phyloP scores from a whole-genome alignment of 2,888 invertebrate species.

The Drosophila birchii region DNA sequence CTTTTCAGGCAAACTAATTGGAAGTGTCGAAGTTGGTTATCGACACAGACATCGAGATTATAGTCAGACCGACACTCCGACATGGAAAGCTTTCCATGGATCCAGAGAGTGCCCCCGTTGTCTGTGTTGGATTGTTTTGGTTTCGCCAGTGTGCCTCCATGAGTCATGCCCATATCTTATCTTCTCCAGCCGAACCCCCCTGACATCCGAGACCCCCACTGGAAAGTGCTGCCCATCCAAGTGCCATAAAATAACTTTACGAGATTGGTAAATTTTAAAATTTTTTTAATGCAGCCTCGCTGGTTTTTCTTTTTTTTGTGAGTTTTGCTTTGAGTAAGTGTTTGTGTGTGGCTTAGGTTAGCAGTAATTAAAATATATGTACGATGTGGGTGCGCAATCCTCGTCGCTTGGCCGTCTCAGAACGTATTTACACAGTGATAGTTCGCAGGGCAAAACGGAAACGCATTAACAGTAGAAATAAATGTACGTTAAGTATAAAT shows the following conservation, averaged over 20 bases:
- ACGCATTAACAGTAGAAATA: conserved; percentile 26
- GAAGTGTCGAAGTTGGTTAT: conserved; percentile 31
- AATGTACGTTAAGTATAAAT: conserved; percentile 41
- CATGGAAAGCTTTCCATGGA: conserved; percentile 25
- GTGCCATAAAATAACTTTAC: conserved; percentile 4
- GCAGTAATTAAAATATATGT: conserved; percentile 53
- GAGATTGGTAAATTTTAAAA: conserved; percentile 28
- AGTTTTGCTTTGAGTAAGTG: conserved; percentile 11
- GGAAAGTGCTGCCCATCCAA: conserved; percentile 34
- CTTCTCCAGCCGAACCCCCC: conserved; percentile 11
- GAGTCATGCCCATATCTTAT: conserved; percentile 38
- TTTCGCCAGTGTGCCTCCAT: conserved; percentile 3
- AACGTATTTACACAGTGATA: conserved; percentile 62
- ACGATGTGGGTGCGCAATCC: conserved; percentile 42
- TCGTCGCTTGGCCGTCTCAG: conserved; percentile 50
- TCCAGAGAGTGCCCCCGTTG: background rate
- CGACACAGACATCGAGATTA: conserved; percentile 20
- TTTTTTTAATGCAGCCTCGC: conserved; percentile 43
- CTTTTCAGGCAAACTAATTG: conserved; percentile 21
- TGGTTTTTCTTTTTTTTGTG: conserved; percentile 7
- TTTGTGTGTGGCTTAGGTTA: conserved; percentile 53
- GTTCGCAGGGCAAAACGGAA: conserved; percentile 33
- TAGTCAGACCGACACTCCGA: background rate
- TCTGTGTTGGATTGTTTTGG: conserved; percentile 14
- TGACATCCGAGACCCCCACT: background rate